Percentiles rank a stretch among this genome's conserved stretches.
phyloP scores from a whole-genome alignment of 2,888 invertebrate species.

The Eupithecia subfuscata region DNA sequence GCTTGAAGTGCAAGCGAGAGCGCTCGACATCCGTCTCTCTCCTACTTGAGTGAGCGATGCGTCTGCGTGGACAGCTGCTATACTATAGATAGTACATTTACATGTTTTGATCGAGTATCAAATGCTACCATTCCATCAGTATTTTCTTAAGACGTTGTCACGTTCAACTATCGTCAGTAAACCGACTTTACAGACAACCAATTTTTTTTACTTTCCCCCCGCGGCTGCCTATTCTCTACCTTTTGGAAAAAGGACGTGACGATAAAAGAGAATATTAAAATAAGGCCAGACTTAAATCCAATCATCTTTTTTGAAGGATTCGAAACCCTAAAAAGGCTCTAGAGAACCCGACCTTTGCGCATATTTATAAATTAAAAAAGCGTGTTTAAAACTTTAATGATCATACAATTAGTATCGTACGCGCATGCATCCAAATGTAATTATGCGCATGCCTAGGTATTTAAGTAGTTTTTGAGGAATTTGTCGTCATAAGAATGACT shows the following conservation, averaged over 20 bases:
- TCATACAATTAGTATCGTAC: constrained; percentile 9
- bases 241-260: background rate
- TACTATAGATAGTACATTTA: too few species aligned
- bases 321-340: background rate
- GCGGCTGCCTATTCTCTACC: background rate
- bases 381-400: constrained; percentile 17
- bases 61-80: too few species aligned
- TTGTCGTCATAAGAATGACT: constrained; percentile 12
- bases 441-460: constrained; percentile 19
- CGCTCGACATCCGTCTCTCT: too few species aligned
- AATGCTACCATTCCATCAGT: too few species aligned
- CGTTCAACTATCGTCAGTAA: too few species aligned
- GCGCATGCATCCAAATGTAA: constrained; percentile 13
- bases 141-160: too few species aligned
- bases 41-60: too few species aligned
- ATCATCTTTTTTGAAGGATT: background rate
- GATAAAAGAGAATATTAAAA: background rate
- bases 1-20: too few species aligned
- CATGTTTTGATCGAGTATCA: too few species aligned
- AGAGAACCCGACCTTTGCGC: background rate
- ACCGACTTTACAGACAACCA: too few species aligned
- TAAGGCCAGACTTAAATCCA: background rate
- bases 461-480: constrained; percentile 20
- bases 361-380: constrained; percentile 8
- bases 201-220: background rate